Conservation (phyloP, 2,797 vertebrate species). For the Oreortyx pictus region DNA sequence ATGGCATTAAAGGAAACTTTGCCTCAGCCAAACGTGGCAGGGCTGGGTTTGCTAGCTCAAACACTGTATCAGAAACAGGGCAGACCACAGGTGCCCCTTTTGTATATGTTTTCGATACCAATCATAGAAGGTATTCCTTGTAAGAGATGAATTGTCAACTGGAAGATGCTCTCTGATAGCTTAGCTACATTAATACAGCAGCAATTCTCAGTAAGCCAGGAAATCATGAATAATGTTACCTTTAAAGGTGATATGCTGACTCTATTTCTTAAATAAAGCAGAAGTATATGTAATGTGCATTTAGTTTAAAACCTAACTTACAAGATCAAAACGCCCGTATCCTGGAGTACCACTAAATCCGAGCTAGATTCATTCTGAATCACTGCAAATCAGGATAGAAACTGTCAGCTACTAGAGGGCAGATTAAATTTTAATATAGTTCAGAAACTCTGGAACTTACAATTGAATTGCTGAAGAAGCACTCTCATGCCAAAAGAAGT, state of each 20-base stretch:
- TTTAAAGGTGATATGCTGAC: neutral
- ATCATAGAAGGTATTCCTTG: neutral
- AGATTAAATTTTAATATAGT: slow-evolving; percentile 17
- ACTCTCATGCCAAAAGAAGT: neutral
- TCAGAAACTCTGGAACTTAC: slow-evolving; percentile 23
- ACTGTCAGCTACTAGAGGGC: neutral
- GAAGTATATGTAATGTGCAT: neutral
- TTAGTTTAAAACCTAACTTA: slow-evolving; percentile 46
- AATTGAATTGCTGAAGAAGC: neutral
- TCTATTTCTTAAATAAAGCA: neutral
- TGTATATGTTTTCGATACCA: neutral
- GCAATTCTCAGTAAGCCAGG: neutral
- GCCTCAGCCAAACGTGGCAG: neutral
- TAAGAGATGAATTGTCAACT: neutral
- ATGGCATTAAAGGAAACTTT: neutral
- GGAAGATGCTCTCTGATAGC: neutral
- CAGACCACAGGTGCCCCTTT: neutral
- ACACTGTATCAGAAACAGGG: rapidly evolving
- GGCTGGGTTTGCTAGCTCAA: neutral
- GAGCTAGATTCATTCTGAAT: slow-evolving; percentile 42
- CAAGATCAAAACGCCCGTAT: slow-evolving; percentile 31
- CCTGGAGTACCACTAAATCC: slow-evolving; percentile 23
- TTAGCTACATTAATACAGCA: neutral
- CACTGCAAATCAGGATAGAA: slow-evolving; percentile 30
- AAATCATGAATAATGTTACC: neutral